Evolutionary conservation across 2,797 vertebrate species (phyloP).

Genomic region (Jordanella pulchra): DNA sequence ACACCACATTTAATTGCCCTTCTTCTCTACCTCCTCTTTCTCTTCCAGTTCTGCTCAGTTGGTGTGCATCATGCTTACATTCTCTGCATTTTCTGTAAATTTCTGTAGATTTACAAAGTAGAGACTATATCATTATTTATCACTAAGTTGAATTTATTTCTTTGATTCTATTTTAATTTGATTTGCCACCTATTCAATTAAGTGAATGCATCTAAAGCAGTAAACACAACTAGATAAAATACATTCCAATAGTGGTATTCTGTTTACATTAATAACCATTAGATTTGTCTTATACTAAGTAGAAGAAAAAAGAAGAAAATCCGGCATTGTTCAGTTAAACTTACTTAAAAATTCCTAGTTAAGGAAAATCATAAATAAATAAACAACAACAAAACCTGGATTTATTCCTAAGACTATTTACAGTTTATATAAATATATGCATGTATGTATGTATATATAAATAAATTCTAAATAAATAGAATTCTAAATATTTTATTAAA

Average conservation of each 20-base stretch:
- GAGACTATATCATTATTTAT: neutral
- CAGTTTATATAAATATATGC: too few relatives aligned
- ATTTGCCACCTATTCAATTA: neutral
- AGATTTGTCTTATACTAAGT: neutral
- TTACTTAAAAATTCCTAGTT: neutral
- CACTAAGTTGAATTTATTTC: neutral
- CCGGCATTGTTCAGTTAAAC: neutral
- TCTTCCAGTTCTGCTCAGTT: conserved; percentile 2
- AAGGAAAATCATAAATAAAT: neutral
- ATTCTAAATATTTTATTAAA: too few relatives aligned
- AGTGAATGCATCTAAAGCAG: neutral
- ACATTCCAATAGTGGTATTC: too few relatives aligned
- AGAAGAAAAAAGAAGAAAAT: neutral
- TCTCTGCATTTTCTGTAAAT: neutral
- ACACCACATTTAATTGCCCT: conserved; percentile 39
- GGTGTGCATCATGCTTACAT: neutral
- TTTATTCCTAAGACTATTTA: neutral
- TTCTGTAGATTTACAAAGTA: neutral
- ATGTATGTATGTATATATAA: too few relatives aligned
- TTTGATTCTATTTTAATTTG: neutral
- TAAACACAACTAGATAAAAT: too few relatives aligned
- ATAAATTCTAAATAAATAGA: too few relatives aligned
- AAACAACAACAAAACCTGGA: neutral
- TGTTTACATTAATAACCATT: too few relatives aligned
- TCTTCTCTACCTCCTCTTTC: conserved; percentile 19